Evolutionary conservation across 1,140 invertebrate species (phyloP), one percentile per base, ranked within the genome.

Genomic region (Hypothenemus hampei): DNA sequence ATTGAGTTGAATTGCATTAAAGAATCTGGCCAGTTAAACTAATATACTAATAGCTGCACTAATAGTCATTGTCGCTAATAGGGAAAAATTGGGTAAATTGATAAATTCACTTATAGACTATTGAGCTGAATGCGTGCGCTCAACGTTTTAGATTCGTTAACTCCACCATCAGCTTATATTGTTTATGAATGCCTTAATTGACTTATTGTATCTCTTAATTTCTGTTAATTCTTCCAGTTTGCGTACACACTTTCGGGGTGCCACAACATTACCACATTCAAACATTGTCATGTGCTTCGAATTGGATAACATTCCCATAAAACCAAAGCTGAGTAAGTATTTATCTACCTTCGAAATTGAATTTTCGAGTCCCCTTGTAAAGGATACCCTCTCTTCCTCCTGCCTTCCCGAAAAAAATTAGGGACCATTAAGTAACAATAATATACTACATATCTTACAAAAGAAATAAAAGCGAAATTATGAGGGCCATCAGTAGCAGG

Each of bases 81-180:
- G 70, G 68, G 67, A 70, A 70, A 72, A 72, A 72, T 72, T 72
- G 70, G 68, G 70, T 72, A 72, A 72, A 72, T 72, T 72, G 70
- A 72, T 72, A 72, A 72, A 70, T 70, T 72, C 70, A 70, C 64
- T 72, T 70, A 69, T 61, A 59, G 65, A 59, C 60, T 58, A 69
- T 69, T 69, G 66, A 68, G 58, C 44, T 57, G 62, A 65, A 65
- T 63, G 66, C 64, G 66, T 65, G 54, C 62, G 62, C 64, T 56
- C 44, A 50, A 43, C 60, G 45, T 58, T 63, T n/a, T 48, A 58
- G 46, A 50, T 60, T 63, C 50, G 60, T 63, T 63, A 63, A 61
- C 56, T 58, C 60, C 57, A 59, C 58, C 56, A 58, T 24, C 55
- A n/a, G n/a, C n/a, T n/a, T n/a, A 53, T 63, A 63, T 63, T 59